Evolutionary conservation across 2,888 invertebrate species (phyloP).

Genomic region (Macrosiphum euphorbiae): DNA sequence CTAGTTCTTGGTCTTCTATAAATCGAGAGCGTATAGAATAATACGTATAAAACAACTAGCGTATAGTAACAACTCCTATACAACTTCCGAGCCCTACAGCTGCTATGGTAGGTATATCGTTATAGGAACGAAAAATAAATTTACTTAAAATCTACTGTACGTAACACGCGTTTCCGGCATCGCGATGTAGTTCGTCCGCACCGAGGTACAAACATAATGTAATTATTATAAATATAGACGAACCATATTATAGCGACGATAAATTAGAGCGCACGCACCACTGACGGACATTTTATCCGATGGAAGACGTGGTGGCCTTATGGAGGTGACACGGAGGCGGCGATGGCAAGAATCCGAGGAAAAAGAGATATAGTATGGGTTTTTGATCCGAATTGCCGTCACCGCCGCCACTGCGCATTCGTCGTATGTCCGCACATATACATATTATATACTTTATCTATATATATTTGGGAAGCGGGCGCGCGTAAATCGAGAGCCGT

Average conservation of each 20-base stretch:
- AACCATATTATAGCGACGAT: background rate
- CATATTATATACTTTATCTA: background rate
- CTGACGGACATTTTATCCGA: background rate
- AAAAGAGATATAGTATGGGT: background rate
- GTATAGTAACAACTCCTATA: too few species aligned
- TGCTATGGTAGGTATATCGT: too few species aligned
- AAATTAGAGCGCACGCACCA: constrained; percentile 17
- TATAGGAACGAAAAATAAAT: background rate
- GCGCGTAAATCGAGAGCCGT: constrained; percentile 58
- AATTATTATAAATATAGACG: background rate
- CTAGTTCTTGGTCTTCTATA: too few species aligned
- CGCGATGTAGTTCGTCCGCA: too few species aligned
- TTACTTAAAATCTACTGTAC: background rate
- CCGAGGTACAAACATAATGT: background rate
- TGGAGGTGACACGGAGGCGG: background rate
- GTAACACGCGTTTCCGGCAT: background rate
- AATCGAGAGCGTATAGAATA: too few species aligned
- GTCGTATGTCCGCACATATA: background rate
- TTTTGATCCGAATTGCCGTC: constrained; percentile 36
- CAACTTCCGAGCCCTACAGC: too few species aligned
- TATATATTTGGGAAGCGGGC: background rate
- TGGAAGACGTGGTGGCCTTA: background rate
- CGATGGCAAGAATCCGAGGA: background rate
- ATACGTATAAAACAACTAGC: too few species aligned
- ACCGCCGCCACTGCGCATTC: background rate